Evolutionary conservation across 2,797 vertebrate genomes (phyloP).

Genomic region (Mycteria americana): DNA sequence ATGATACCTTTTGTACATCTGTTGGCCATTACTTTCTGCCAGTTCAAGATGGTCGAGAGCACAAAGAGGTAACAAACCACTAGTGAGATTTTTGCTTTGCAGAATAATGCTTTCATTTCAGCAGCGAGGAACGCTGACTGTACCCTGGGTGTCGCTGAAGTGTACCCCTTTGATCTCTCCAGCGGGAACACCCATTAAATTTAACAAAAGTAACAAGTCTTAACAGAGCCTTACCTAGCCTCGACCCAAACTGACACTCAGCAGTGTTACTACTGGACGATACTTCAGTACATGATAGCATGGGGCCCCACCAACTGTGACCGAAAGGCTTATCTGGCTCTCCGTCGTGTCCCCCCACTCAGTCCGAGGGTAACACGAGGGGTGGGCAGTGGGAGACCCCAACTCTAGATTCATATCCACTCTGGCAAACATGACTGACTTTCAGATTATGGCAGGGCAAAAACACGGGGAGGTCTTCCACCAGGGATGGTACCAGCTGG

Average conservation of each 20-base stretch:
- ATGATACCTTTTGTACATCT: not conserved
- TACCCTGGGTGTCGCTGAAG: not conserved
- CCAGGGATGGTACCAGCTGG: not conserved
- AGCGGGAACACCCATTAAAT: not conserved
- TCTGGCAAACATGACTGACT: not conserved
- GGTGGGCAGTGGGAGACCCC: not conserved
- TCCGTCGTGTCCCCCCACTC: rapidly evolving
- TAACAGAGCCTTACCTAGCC: not conserved
- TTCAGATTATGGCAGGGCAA: not conserved
- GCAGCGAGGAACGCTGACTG: not conserved
- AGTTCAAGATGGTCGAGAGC: not conserved
- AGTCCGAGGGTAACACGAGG: rapidly evolving
- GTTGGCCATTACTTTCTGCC: not conserved
- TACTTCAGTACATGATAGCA: not conserved
- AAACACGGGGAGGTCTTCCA: not conserved
- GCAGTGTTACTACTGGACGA: not conserved
- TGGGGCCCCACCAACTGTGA: not conserved
- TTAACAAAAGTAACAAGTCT: not conserved
- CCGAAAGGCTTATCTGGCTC: not conserved
- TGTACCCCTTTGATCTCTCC: not conserved
- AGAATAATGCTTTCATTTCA: not conserved
- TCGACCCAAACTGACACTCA: not conserved
- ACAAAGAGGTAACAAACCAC: not conserved
- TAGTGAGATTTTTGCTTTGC: not conserved
- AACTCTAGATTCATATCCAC: not conserved